Percentiles rank a stretch among this genome's conserved stretches.
These are phyloP conservation scores for Rosalia funebris DNA, from an alignment of 2,888 invertebrate species.

Conservation along the genomic window DNA sequence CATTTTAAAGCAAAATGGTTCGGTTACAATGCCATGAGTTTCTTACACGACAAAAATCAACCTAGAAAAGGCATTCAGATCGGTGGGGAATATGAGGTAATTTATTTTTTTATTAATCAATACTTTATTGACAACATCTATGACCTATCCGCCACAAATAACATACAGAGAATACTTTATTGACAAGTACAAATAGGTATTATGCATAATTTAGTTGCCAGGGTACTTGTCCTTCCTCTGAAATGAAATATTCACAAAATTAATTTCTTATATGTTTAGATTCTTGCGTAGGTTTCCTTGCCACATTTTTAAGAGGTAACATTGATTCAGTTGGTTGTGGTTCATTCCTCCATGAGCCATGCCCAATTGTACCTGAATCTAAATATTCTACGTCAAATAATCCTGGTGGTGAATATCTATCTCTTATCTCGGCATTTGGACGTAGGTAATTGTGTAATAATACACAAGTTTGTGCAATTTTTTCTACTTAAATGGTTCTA, in stretches of 20 bases:
- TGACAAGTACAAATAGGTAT: background rate
- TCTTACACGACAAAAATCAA: constrained; percentile 14
- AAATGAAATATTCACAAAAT: constrained; percentile 62
- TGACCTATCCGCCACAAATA: background rate
- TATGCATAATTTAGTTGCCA: constrained; percentile 8
- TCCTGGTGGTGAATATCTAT: too few relatives aligned
- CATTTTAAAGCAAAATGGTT: constrained; percentile 22
- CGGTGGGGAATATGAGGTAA: constrained; percentile 11
- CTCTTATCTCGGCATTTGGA: too few relatives aligned
- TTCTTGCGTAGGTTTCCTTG: constrained; percentile 6
- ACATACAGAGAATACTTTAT: background rate
- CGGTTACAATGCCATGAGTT: constrained; percentile 19
- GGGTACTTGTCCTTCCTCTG: constrained; percentile 11
- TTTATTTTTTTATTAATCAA: background rate
- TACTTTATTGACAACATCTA: background rate
- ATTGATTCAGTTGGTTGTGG: constrained; percentile 11
- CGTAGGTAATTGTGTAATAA: too few relatives aligned
- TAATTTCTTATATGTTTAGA: constrained; percentile 7
- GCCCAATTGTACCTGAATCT: constrained; percentile 6
- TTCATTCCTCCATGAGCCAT: constrained; percentile 10
- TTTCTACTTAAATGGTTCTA: too few relatives aligned
- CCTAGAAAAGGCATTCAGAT: constrained; percentile 13
- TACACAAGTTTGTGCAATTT: too few relatives aligned
- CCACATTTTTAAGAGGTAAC: constrained; percentile 18
- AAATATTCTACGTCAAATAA: background rate